Evolutionary conservation across 2,113 vertebrate genomes (phyloP), one percentile per base, ranked within the genome.

Genomic region (Misgurnus mizolepis): DNA sequence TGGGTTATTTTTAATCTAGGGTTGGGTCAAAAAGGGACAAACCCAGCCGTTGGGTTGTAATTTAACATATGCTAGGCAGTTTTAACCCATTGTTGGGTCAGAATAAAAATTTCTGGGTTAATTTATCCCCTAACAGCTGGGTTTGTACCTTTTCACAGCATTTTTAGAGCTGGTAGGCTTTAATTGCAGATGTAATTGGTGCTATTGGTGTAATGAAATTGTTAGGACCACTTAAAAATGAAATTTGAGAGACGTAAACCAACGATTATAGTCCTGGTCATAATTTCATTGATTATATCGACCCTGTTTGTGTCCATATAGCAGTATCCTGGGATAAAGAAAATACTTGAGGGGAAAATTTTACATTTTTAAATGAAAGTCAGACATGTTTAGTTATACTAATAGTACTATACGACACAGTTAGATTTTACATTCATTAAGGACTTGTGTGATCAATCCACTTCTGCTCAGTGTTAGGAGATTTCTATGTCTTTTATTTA

Each of bases 401-500:
- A 83, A 83, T 80, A 75, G 66, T 80, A 83, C 78, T 83, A 65
- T 49, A 68, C 77, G 55, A 76, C 62, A 76, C 43, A 60, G 67
- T 49, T 65, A 56, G 70, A 47, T 60, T 71, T 64, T 83, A 64
- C 67, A 80, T 80, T 78, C 67, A 75, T 80, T 70, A 71, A 72
- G 76, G 67, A 75, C 79, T 40, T 70, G 64, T 80, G 43, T 70
- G 61, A 80, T 50, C 78, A 61, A 71, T 78, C 79, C 64, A 81
- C 58, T 69, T 76, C 53, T 74, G 71, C 60, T 45, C 79, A 66
- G 53, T 55, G 47, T 64, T 80, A 79, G 80, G 68, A 61, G 69
- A 66, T 76, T 76, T 79, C 45, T 82, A 65, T 82, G 76, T 83
- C 73, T 80, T 75, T 80, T 80, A 84, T 84, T 84, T 82, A 81